Evolutionary conservation across 2,888 invertebrate species (phyloP).

Genomic region (Tryphoninae sp.): DNA sequence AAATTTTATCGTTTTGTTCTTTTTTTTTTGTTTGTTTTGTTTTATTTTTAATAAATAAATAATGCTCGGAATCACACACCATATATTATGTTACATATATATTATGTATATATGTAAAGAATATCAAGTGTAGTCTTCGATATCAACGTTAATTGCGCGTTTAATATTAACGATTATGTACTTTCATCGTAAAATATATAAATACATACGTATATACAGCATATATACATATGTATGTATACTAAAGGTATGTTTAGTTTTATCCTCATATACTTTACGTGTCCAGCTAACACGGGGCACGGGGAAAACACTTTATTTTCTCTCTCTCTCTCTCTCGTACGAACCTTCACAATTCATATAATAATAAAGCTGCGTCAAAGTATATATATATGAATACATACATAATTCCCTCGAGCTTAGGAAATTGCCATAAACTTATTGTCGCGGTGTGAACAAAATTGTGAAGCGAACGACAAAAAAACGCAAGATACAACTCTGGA

Average conservation of each 20-base stretch:
- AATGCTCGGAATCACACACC: slow-evolving; percentile 39
- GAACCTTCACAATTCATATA: slow-evolving; percentile 29
- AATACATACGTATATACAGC: slow-evolving; percentile 38
- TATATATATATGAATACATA: slow-evolving; percentile 42
- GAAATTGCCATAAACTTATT: slow-evolving; percentile 65
- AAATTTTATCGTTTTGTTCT: too few species aligned
- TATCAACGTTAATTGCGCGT: slow-evolving; percentile 51
- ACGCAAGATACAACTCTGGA: slow-evolving; percentile 6
- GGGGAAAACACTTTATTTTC: slow-evolving; percentile 51
- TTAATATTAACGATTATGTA: slow-evolving; percentile 67
- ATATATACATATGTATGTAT: slow-evolving; percentile 47
- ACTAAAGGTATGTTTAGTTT: slow-evolving; percentile 53
- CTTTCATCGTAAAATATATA: slow-evolving; percentile 71
- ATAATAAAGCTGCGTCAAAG: slow-evolving; percentile 38
- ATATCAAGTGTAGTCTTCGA: slow-evolving; percentile 41
- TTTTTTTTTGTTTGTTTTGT: background rate
- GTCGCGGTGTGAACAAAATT: slow-evolving; percentile 61
- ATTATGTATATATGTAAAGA: slow-evolving; percentile 25
- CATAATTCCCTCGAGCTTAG: slow-evolving; percentile 57
- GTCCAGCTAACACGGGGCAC: slow-evolving; percentile 46
- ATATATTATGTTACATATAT: slow-evolving; percentile 7
- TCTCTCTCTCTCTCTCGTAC: slow-evolving; percentile 20
- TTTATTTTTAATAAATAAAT: slow-evolving; percentile 7
- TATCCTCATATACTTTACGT: slow-evolving; percentile 42
- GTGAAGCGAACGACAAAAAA: slow-evolving; percentile 47